Evolutionary conservation across 2,888 invertebrate species (phyloP), one percentile per base, ranked within the genome.

Genomic region (Aquatica leii): DNA sequence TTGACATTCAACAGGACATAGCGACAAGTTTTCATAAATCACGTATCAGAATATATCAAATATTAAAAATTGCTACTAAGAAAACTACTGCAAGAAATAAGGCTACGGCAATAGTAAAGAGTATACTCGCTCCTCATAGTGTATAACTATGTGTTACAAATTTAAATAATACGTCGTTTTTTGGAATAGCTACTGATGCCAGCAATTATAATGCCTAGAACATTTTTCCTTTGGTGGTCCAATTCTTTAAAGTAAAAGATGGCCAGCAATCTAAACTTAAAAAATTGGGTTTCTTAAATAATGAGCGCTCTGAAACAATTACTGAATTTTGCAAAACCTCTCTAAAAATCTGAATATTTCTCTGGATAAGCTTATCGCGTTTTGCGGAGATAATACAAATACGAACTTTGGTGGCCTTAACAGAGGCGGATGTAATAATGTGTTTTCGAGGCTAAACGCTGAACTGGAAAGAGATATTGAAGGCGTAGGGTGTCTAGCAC

Each of bases 401-500:
- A 40, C 41, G 1, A 53, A 53, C 12, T 41, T 53, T 15, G 53
- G 41, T 1, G 53, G 40, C 12, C 1, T 43, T 0, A 34, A 34
- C 15, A 24, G 55, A 31, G n/a, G 14, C 1, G 55, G 46, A 34
- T 0, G 6, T 0, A 46, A 17, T 2, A 46, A 31, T 31, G 46
- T 53, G 2, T 40, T 53, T 40, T 18, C 9, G 9, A 53, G 12
- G 20, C 12, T 53, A 18, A 53, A 53, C 2, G 4, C 31, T 24
- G n/a, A 24, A 2, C 17, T 40, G 18, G 5, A 5, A 1, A 24
- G 34, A 31, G 50, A 50, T 49, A 49, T 62, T 48, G 51, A 58
- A 56, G 62, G 65, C 20, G 50, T 67, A 31, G 61, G 67, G 14
- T 64, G 64, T 35, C 40, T 61, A 15, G 61, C 58, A 48, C 61